phyloP scores from a whole-genome alignment of 2,113 vertebrate species.

The Crocuta crocuta region DNA sequence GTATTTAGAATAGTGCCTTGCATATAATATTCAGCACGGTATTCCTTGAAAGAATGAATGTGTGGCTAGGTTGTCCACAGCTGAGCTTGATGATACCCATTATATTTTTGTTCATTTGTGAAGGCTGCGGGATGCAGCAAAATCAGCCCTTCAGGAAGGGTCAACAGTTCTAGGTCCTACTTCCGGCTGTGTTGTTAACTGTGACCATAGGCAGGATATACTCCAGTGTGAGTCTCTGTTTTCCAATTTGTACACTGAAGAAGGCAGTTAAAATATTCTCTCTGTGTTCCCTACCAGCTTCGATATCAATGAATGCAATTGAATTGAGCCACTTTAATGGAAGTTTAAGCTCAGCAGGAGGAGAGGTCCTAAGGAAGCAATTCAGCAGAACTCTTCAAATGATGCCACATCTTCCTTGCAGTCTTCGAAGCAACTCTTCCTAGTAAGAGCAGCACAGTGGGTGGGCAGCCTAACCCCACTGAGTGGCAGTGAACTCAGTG shows the following conservation, averaged over 20 bases:
- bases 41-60: not conserved
- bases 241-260: not conserved
- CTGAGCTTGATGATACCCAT: not conserved
- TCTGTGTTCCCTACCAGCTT: not conserved
- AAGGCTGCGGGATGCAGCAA: rapidly evolving
- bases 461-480: not conserved
- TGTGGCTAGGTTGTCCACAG: not conserved
- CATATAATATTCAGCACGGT: rapidly evolving
- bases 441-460: not conserved
- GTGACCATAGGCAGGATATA: not conserved
- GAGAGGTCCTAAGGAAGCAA: not conserved
- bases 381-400: not conserved
- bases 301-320: not conserved
- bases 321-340: not conserved
- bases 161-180: not conserved
- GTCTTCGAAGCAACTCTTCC: not conserved
- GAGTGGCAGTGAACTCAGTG: not conserved
- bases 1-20: not conserved
- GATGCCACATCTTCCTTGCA: not conserved
- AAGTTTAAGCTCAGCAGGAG: not conserved
- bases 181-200: not conserved
- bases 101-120: not conserved
- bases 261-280: not conserved
- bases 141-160: not conserved
- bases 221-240: not conserved